Evolutionary conservation across 64 coral and sea anemone species (phyloP), one percentile per base, ranked within the genome.

Genomic region (Orbicella faveolata): DNA sequence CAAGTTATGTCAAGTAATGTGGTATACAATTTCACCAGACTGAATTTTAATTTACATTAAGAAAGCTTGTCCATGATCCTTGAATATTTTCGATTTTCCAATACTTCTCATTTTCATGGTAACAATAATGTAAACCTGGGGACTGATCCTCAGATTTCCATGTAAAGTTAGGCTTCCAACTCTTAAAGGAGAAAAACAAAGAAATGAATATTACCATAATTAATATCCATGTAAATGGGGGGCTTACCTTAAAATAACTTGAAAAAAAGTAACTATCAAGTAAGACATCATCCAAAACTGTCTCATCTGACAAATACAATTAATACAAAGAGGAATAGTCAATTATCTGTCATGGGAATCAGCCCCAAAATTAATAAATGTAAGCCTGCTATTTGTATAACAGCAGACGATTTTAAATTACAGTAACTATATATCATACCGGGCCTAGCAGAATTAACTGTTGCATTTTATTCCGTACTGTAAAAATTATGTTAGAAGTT

Each of bases 231-330:
- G 39, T 54, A 1, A 55, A 90, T 77, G 52, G 8, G 13, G 33
- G 19, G 10, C 51, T 81, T 91, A 99, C 94, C 97, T 99, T 99
- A 78, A 99, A 99, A 89, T 89, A 99, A 55, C 97, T 99, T 17
- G 97, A 99, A 73, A 99, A 99, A 83, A 99, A 99, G 90, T 99
- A 99, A 69, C 97, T 95, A 78, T 99, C 97, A 36, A 99, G 52
- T 23, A 99, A 73, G 37, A 99, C 89, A 20, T 99, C 94, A 72
- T 99, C 94, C 70, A 99, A 61, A 9, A 99, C 94, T 48, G 85
- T 84, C 73, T 99, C 88, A 87, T 99, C 97, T 99, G 33, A 83
- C 73, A 14, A 67, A 61, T 75, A 89, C 25, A 89, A 69, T 69
- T 21, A 79, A 33, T 25, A 78, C 36, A 33, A 14, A 37, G 36